These are phyloP conservation scores for Xanthia togata DNA, from an alignment of 2,888 invertebrate species.

Conservation along the genomic window DNA sequence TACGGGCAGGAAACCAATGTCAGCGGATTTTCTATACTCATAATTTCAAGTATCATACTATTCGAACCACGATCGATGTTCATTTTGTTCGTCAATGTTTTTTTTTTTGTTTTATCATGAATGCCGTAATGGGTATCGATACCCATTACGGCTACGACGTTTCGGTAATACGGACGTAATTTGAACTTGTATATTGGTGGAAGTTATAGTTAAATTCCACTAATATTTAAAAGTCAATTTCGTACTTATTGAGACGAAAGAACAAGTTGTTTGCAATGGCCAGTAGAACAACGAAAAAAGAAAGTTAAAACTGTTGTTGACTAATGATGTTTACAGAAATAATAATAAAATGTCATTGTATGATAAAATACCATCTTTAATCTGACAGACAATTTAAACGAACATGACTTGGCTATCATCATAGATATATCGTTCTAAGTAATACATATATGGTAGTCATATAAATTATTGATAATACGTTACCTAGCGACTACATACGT, in stretches of 20 bases:
- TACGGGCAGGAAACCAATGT: background rate
- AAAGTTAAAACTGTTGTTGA: background rate
- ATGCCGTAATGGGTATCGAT: no score
- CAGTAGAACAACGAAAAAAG: background rate
- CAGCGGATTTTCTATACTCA: no score
- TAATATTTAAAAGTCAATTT: background rate
- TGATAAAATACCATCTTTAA: background rate
- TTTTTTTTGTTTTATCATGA: background rate
- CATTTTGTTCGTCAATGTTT: background rate
- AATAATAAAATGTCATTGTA: no score
- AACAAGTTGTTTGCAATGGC: background rate
- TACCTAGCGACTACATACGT: background rate
- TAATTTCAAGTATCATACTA: background rate
- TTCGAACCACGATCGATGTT: background rate
- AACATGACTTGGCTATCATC: background rate
- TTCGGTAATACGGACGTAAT: background rate
- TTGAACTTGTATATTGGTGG: background rate
- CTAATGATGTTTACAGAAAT: background rate
- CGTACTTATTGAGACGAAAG: background rate
- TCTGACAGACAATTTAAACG: background rate
- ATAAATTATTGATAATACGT: background rate
- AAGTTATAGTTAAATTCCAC: no score
- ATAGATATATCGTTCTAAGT: no score
- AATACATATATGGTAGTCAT: background rate
- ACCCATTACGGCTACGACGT: background rate